Evolutionary conservation across 2,888 invertebrate genomes (phyloP).

Genomic region (Aspidiotus destructor): DNA sequence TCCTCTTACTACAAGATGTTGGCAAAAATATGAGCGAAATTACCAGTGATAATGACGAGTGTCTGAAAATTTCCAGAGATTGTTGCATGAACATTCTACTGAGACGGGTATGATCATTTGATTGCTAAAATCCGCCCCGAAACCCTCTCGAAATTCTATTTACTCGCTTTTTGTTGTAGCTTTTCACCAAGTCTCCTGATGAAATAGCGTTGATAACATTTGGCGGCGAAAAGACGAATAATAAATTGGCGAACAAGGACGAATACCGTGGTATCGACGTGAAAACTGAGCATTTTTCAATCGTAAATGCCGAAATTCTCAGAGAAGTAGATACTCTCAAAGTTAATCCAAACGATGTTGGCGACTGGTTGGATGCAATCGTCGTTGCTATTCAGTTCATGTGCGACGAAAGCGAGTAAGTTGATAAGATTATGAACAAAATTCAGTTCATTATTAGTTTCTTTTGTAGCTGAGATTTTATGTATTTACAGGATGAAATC

Average conservation of each 20-base stretch:
- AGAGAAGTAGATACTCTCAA: constrained; percentile 43
- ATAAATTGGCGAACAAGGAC: constrained; percentile 42
- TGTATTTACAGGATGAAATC: background rate
- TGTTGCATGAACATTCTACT: background rate
- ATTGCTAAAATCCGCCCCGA: too few species aligned
- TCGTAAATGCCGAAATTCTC: constrained; percentile 54
- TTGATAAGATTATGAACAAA: constrained; percentile 11
- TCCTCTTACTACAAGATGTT: background rate
- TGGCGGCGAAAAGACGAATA: constrained; percentile 52
- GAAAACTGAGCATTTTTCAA: constrained; percentile 43
- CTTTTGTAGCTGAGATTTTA: background rate
- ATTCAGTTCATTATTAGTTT: constrained; percentile 19
- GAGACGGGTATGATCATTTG: background rate
- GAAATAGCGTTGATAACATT: constrained; percentile 54
- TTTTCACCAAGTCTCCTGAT: constrained; percentile 57
- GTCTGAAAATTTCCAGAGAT: background rate
- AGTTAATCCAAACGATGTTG: constrained; percentile 45
- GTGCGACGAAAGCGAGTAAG: constrained; percentile 42
- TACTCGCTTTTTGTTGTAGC: constrained; percentile 42
- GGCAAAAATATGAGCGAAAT: background rate
- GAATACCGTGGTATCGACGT: constrained; percentile 51
- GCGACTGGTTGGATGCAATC: constrained; percentile 58
- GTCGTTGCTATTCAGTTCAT: constrained; percentile 50
- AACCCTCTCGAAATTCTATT: too few species aligned
- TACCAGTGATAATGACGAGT: background rate